Conservation (phyloP, 64 coral and sea anemone species). For the Stylophora pistillata region DNA sequence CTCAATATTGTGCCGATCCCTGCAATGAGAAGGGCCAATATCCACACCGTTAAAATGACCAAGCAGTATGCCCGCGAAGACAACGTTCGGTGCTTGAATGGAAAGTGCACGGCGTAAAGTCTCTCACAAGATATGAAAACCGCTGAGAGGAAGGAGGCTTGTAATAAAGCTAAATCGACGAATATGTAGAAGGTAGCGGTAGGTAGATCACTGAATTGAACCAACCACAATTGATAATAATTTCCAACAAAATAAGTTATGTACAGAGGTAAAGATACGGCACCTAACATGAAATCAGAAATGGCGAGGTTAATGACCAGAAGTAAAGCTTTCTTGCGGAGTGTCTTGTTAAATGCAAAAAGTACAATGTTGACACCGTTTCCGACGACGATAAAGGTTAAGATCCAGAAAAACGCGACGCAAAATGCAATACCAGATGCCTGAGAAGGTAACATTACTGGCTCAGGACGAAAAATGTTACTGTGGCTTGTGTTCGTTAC, state of each 20-base stretch:
- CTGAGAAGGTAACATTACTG: not conserved
- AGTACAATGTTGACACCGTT: not conserved
- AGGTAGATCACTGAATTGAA: no score
- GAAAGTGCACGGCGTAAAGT: not conserved
- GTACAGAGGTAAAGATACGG: not conserved
- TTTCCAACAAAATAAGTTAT: not conserved
- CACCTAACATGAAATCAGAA: not conserved
- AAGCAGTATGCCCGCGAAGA: not conserved
- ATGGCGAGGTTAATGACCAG: not conserved
- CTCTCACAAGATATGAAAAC: not conserved
- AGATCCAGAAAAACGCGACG: not conserved
- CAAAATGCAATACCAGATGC: not conserved
- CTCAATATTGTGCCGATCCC: not conserved
- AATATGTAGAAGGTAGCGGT: not conserved
- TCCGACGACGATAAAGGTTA: not conserved
- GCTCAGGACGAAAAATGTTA: not conserved
- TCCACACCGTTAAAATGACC: not conserved
- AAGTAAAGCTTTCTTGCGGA: not conserved
- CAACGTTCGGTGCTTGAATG: not conserved
- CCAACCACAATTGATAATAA: not conserved
- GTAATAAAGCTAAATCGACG: not conserved
- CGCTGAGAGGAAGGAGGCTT: not conserved
- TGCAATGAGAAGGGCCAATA: not conserved
- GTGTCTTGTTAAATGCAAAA: constrained; percentile 5
- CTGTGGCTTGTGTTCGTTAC: not conserved